phyloP scores from a whole-genome alignment of 2,888 invertebrate species.

The Cryptosula pallasiana region DNA sequence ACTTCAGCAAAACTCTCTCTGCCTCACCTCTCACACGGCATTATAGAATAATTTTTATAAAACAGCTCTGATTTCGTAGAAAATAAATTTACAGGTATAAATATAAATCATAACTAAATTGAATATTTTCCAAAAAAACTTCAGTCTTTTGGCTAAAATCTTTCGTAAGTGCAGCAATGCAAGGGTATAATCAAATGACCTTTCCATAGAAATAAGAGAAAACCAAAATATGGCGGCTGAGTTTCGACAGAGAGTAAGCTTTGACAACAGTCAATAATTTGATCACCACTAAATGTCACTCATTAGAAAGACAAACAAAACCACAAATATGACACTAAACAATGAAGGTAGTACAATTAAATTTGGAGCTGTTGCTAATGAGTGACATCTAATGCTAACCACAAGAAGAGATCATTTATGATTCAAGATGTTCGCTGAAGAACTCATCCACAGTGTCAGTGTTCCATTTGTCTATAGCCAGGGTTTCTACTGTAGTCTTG shows the following conservation, averaged over 20 bases:
- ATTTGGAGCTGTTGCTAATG: not conserved
- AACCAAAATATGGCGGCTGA: not conserved
- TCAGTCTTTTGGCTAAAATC: too few species aligned
- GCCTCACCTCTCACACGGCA: not conserved
- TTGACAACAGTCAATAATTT: not conserved
- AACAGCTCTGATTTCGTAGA: not conserved
- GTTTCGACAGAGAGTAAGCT: not conserved
- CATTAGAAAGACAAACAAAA: not conserved
- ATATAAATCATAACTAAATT: not conserved
- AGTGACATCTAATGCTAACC: not conserved
- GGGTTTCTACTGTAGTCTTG: constrained; percentile 73
- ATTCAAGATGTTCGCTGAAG: constrained; percentile 73
- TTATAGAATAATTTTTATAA: not conserved
- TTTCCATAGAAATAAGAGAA: too few species aligned
- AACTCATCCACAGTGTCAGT: constrained; percentile 97
- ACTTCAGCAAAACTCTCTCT: not conserved
- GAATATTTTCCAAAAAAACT: not conserved
- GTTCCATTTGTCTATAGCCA: constrained; percentile 97
- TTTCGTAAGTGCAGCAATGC: too few species aligned
- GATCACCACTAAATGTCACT: not conserved
- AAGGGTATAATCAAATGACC: too few species aligned
- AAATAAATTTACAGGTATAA: not conserved
- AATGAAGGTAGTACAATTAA: not conserved
- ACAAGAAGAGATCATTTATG: not conserved
- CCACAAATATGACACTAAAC: not conserved